Conservation (phyloP, 2,113 vertebrate species). For the Hassar affinis region DNA sequence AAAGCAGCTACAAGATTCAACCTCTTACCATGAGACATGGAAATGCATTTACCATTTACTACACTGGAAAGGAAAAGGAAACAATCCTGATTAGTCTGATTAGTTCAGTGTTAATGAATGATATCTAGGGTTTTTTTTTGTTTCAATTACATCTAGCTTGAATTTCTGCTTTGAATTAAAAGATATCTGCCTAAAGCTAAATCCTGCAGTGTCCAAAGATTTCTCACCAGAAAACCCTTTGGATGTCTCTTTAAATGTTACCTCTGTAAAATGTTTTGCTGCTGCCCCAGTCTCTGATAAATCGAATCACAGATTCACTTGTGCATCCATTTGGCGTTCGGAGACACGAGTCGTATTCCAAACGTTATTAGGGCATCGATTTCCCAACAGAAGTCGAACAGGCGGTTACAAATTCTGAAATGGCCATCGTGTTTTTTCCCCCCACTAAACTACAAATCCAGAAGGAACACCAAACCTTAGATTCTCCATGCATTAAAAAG, state of each 20-base stretch:
- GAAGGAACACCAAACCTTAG: neutral
- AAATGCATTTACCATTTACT: neutral
- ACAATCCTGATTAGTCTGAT: no score
- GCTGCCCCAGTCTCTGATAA: conserved; percentile 61
- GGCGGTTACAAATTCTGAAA: conserved; percentile 9
- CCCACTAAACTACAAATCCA: no score
- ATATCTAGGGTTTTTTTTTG: no score
- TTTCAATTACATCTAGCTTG: conserved; percentile 33
- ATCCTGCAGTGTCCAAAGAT: conserved; percentile 56
- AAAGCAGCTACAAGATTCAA: neutral
- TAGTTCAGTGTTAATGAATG: no score
- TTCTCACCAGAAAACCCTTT: conserved; percentile 50
- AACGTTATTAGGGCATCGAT: conserved; percentile 24
- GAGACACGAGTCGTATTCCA: conserved; percentile 15
- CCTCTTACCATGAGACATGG: neutral
- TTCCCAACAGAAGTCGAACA: neutral
- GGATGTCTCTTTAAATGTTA: conserved; percentile 37
- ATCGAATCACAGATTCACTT: conserved; percentile 62
- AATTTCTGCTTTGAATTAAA: conserved; percentile 48
- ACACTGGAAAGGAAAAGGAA: neutral
- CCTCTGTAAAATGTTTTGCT: conserved; percentile 16
- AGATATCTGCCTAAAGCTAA: conserved; percentile 41
- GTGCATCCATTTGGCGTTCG: conserved; percentile 56
- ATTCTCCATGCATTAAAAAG: neutral
- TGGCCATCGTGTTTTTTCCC: no score